Percentiles rank a stretch among this genome's conserved stretches.
These are phyloP conservation scores for Biston stratarius DNA, from an alignment of 2,888 invertebrate genomes.

Conservation along the genomic window DNA sequence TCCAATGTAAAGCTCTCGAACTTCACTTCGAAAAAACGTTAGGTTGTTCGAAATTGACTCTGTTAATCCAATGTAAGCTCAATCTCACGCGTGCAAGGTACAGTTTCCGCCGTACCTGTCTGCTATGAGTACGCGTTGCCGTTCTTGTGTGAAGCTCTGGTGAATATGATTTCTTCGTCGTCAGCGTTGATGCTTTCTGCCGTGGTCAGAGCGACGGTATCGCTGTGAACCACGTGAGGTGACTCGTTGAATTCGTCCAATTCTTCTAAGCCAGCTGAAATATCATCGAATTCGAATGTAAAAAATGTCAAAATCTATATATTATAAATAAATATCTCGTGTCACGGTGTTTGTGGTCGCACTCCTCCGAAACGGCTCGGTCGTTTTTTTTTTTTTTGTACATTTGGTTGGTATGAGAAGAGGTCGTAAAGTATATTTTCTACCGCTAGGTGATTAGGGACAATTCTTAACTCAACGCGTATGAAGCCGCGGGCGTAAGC, in stretches of 20 bases:
- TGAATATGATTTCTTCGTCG: conserved; percentile 82
- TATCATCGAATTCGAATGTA: neutral
- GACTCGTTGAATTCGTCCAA: conserved; percentile 96
- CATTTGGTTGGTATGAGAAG: too few species aligned
- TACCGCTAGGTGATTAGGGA: too few species aligned
- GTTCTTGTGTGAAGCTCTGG: conserved; percentile 68
- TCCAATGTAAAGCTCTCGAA: neutral
- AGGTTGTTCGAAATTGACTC: conserved; percentile 22
- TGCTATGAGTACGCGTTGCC: conserved; percentile 76
- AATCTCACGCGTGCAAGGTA: conserved; percentile 9
- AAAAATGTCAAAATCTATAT: neutral
- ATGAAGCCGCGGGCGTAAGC: too few species aligned
- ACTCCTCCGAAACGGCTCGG: too few species aligned
- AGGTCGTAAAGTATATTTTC: too few species aligned
- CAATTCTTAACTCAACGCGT: too few species aligned
- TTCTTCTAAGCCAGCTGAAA: conserved; percentile 90
- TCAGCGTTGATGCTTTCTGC: conserved; percentile 75
- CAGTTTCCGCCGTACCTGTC: conserved; percentile 29
- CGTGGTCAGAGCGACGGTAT: conserved; percentile 74
- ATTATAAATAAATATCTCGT: neutral
- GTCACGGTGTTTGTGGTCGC: too few species aligned
- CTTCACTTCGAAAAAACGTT: neutral
- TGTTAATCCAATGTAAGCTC: conserved; percentile 19
- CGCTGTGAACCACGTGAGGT: conserved; percentile 91
- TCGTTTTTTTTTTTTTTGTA: too few species aligned